A percentile compares a stretch with the other conserved stretches of the same genome.
These are phyloP conservation scores for Etheostoma spectabile DNA, from an alignment of 2,113 vertebrate genomes.

Conservation along the genomic window DNA sequence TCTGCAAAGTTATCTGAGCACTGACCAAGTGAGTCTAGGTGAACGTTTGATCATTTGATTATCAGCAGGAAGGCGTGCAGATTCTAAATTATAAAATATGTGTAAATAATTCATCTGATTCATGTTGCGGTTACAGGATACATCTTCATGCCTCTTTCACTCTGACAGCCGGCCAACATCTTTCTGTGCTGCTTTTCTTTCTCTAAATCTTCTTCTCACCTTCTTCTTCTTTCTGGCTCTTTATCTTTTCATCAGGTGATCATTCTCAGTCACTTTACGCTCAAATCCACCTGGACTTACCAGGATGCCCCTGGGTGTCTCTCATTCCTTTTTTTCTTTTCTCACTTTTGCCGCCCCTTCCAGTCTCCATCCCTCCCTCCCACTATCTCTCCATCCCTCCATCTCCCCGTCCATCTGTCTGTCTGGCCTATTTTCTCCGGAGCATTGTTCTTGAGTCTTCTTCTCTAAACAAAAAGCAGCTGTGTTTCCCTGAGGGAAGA, in stretches of 20 bases:
- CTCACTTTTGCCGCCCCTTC: constrained; percentile 45
- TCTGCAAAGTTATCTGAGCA: constrained; percentile 19
- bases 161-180: constrained; percentile 9
- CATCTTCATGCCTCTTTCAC: background rate
- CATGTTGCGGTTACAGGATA: background rate
- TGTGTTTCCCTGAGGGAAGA: constrained; percentile 72
- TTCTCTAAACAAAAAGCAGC: constrained; percentile 74
- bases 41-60: constrained; percentile 8
- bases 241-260: constrained; percentile 49
- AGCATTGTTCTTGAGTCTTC: constrained; percentile 74
- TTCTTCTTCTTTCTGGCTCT: constrained; percentile 35
- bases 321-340: constrained; percentile 60
- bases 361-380: constrained; percentile 23
- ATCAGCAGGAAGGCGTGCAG: background rate
- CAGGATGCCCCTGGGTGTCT: constrained; percentile 22
- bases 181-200: constrained; percentile 12
- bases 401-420: constrained; percentile 61
- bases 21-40: constrained; percentile 20
- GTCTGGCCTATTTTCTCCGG: constrained; percentile 76
- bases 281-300: constrained; percentile 58
- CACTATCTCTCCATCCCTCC: constrained; percentile 36
- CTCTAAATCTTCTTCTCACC: background rate
- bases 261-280: constrained; percentile 18
- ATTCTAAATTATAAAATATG: background rate
- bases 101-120: background rate